These are phyloP conservation scores for Microcebus lehilahytsara DNA, from an alignment of 2,113 vertebrate genomes.

Conservation along the genomic window DNA sequence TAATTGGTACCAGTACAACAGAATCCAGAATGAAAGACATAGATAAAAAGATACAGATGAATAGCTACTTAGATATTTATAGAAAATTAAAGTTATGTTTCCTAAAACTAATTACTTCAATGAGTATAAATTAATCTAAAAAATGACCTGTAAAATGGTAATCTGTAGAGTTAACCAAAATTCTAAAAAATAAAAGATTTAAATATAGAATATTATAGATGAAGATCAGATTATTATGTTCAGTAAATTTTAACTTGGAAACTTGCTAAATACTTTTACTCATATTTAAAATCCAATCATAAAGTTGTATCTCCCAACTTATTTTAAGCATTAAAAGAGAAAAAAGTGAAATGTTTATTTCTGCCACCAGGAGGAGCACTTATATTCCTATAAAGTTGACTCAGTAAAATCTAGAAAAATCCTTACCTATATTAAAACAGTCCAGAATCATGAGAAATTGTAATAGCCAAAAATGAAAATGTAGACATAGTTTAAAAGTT, in stretches of 20 bases:
- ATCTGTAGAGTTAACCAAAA: background rate
- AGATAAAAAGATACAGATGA: background rate
- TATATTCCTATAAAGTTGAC: background rate
- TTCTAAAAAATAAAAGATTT: background rate
- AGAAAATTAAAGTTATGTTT: background rate
- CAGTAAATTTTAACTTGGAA: background rate
- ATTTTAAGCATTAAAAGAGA: background rate
- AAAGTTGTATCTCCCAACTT: background rate
- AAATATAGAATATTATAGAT: background rate
- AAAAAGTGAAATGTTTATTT: background rate
- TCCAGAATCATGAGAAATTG: background rate
- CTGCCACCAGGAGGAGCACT: slow-evolving; percentile 52
- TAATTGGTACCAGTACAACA: background rate
- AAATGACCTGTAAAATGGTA: background rate
- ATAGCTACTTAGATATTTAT: background rate
- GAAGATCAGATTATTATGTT: background rate
- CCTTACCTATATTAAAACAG: background rate
- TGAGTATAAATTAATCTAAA: background rate
- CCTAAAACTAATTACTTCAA: background rate
- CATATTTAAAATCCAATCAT: background rate
- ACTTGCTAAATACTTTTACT: background rate
- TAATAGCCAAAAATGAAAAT: background rate
- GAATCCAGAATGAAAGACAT: background rate
- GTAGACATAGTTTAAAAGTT: background rate
- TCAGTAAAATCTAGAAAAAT: background rate